Evolutionary conservation across 92 coral and sea anemone species (phyloP).

Genomic region (Plumapathes pennacea): DNA sequence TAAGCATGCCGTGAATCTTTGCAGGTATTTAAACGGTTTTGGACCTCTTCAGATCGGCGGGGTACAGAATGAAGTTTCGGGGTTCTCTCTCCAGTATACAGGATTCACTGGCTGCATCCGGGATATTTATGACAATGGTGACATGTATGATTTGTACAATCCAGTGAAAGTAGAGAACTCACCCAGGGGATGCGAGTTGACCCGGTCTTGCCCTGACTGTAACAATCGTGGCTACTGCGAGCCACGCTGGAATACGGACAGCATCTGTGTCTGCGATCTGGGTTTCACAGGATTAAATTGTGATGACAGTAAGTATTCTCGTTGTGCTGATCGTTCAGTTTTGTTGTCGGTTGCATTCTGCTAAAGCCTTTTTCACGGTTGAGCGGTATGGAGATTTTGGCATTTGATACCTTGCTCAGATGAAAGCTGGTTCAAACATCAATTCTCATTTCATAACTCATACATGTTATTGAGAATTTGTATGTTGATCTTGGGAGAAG

Average conservation of each 20-base stretch:
- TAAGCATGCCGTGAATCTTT: too few species aligned
- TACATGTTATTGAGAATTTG: too few species aligned
- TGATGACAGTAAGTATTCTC: slow-evolving; percentile 72
- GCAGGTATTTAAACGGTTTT: slow-evolving; percentile 90
- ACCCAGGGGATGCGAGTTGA: slow-evolving; percentile 63
- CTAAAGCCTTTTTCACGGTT: too few species aligned
- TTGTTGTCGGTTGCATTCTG: too few species aligned
- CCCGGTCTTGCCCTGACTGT: slow-evolving; percentile 65
- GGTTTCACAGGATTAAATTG: slow-evolving; percentile 78
- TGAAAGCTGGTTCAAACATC: too few species aligned
- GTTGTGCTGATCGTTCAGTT: too few species aligned
- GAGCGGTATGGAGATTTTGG: too few species aligned
- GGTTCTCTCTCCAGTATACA: slow-evolving; percentile 52
- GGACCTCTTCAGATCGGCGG: slow-evolving; percentile 99
- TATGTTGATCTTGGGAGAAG: too few species aligned
- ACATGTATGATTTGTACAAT: slow-evolving; percentile 82
- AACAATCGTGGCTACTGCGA: slow-evolving; percentile 78
- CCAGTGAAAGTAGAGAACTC: slow-evolving; percentile 73
- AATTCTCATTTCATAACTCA: too few species aligned
- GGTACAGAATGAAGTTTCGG: slow-evolving; percentile 47
- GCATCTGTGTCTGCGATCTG: slow-evolving; percentile 82
- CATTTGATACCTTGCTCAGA: too few species aligned
- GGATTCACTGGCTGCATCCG: slow-evolving; percentile 88
- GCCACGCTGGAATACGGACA: slow-evolving; percentile 61
- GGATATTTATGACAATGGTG: slow-evolving; percentile 58